A percentile compares a stretch with the other conserved stretches of the same genome.
Conservation (phyloP, 2,888 invertebrate genomes). For the Apotomis turbidana region DNA sequence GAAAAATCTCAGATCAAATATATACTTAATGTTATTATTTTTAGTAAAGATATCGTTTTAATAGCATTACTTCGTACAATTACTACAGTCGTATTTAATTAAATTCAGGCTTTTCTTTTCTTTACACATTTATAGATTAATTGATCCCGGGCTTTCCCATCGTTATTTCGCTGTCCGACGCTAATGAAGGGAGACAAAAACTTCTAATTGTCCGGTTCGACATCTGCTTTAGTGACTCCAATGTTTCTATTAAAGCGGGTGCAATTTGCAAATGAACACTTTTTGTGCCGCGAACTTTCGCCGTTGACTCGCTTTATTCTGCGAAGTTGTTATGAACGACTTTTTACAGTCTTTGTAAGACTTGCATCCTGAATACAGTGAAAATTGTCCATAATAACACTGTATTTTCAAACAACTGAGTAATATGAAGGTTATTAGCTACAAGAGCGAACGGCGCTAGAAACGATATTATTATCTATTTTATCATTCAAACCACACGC, state of each 20-base stretch:
- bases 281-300: constrained; percentile 43
- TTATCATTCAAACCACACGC: neutral
- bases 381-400: neutral
- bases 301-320: constrained; percentile 11
- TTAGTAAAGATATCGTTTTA: neutral
- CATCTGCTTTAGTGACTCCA: constrained; percentile 54
- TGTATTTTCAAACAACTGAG: neutral
- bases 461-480: neutral
- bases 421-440: neutral
- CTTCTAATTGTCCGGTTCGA: constrained; percentile 63
- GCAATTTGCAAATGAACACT: constrained; percentile 59
- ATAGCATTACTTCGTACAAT: neutral
- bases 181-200: constrained; percentile 69
- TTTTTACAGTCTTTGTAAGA: neutral
- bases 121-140: neutral
- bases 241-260: constrained; percentile 63
- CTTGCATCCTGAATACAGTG: neutral
- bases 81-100: neutral
- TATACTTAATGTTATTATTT: no score
- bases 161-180: constrained; percentile 42
- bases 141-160: neutral
- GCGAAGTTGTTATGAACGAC: neutral
- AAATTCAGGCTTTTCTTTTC: neutral
- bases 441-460: neutral
- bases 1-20: no score